Evolutionary conservation across 1,140 invertebrate genomes (phyloP).

Genomic region (Gryon sp.): DNA sequence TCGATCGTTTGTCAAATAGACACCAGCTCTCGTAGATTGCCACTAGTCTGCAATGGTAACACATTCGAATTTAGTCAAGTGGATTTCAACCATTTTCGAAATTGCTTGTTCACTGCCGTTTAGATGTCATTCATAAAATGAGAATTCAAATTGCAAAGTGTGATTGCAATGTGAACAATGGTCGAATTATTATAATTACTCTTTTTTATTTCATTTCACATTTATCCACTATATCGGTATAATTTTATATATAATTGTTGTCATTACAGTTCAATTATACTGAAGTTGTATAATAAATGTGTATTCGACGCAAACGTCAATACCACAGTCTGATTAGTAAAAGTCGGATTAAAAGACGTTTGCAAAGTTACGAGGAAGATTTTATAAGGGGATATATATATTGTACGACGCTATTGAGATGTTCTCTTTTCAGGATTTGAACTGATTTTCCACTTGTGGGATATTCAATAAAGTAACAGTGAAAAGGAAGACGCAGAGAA

Average conservation of each 20-base stretch:
- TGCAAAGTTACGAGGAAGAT: slow-evolving; percentile 50
- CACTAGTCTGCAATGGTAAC: slow-evolving; percentile 45
- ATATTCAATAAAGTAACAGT: slow-evolving; percentile 78
- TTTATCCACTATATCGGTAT: no score
- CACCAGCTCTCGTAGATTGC: slow-evolving; percentile 75
- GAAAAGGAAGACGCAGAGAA: slow-evolving; percentile 72
- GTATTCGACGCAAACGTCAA: no score
- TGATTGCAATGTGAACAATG: slow-evolving; percentile 50
- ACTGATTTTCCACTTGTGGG: slow-evolving; percentile 79
- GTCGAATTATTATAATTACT: slow-evolving; percentile 46
- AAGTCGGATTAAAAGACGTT: slow-evolving; percentile 21
- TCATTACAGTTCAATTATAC: no score
- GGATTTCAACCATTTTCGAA: slow-evolving; percentile 68
- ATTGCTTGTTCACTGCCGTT: slow-evolving; percentile 66
- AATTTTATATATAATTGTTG: no score
- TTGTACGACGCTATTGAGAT: slow-evolving; percentile 45
- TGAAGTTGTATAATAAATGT: no score
- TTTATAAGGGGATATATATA: slow-evolving; percentile 38
- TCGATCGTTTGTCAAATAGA: slow-evolving; percentile 78
- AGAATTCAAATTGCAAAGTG: slow-evolving; percentile 54
- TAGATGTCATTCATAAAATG: slow-evolving; percentile 57
- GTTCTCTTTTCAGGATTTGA: slow-evolving; percentile 72
- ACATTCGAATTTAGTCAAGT: slow-evolving; percentile 56
- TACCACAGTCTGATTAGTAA: no score
- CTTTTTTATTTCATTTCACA: slow-evolving; percentile 35